Evolutionary conservation across 2,113 vertebrate genomes (phyloP), one percentile per base, ranked within the genome.

Genomic region (Apistogramma diplotaenia): DNA sequence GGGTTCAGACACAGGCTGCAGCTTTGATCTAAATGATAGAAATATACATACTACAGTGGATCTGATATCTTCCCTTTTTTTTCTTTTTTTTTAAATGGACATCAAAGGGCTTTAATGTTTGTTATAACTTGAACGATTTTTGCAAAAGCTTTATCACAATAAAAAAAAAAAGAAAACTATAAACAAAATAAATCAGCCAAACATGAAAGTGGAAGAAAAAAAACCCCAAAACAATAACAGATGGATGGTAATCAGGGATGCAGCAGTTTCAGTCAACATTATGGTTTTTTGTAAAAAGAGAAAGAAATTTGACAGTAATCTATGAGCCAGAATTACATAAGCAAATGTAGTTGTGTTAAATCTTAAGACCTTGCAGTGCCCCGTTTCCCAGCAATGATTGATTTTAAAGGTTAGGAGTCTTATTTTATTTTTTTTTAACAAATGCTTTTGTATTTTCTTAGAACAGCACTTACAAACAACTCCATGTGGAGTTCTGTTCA

Each of bases 11-110:
- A 25, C 86, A 76, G 85, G 88, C 33, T 81, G 88, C 1, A 1
- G 54, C 82, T 85, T 90, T 87, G 46, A 86, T 85, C 77, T 80
- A 85, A 85, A 82, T 76, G 54, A 61, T 59, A 76, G 67, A 83
- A 82, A 81, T 58, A 59, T 40, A 51, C 55, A 67, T 53, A 76
- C 16, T 67, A 54, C 65, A 83, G 89, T 18, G 76, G 83, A 87
- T 79, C 71, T 73, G 31, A 82, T 51, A 59, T 80, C 67, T 77
- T 49, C 74, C 55, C 10, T 76, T 56, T 81, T 19, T 67, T 75
- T 84, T 67, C 72, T 40, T 71, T 81, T 37, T 25, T 15, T 40
- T 5, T 56, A 56, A 84, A 75, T 58, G 43, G 43, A 25, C 16
- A 86, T 43, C 43, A 79, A 31, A 78, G 76, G 51, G 67, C 9